phyloP scores from a whole-genome alignment of 1,140 invertebrate species.

The Drosophila equinoxialis region DNA sequence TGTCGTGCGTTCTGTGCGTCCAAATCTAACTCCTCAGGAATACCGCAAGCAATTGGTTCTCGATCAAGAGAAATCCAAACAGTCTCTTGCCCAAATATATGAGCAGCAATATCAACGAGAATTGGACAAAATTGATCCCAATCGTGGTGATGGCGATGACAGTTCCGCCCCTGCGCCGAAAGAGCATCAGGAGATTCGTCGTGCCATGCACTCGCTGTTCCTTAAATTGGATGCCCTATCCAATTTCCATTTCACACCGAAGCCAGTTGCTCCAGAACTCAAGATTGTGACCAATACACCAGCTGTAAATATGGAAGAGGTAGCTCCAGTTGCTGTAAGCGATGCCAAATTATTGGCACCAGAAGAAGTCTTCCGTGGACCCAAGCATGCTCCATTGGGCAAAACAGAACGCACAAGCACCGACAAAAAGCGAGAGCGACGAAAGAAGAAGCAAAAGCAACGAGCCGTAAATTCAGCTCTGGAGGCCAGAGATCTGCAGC shows the following conservation, averaged over 20 bases:
- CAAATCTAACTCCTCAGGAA: slow-evolving; percentile 91
- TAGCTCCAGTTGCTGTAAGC: slow-evolving; percentile 93
- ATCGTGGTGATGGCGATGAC: slow-evolving; percentile 83
- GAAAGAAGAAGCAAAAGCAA: slow-evolving; percentile 93
- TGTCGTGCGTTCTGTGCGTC: slow-evolving; percentile 95
- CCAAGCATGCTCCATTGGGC: slow-evolving; percentile 90
- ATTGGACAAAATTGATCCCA: slow-evolving; percentile 87
- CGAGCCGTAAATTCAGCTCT: slow-evolving; percentile 85
- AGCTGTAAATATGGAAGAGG: slow-evolving; percentile 96
- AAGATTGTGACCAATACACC: slow-evolving; percentile 96
- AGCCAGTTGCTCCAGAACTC: slow-evolving; percentile 91
- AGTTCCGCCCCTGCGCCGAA: slow-evolving; percentile 88
- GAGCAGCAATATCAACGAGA: slow-evolving; percentile 96
- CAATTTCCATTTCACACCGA: slow-evolving; percentile 97
- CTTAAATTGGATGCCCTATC: slow-evolving; percentile 95
- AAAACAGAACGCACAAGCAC: slow-evolving; percentile 92
- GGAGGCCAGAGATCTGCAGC: slow-evolving; percentile 84
- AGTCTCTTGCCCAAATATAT: slow-evolving; percentile 97
- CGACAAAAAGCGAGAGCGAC: slow-evolving; percentile 94
- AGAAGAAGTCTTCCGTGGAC: slow-evolving; percentile 94
- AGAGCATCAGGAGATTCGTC: slow-evolving; percentile 90
- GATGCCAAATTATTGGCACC: slow-evolving; percentile 95
- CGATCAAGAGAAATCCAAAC: slow-evolving; percentile 97
- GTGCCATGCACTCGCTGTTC: slow-evolving; percentile 91
- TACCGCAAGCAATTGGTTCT: slow-evolving; percentile 96